Evolutionary conservation across 2,888 invertebrate genomes (phyloP).

Genomic region (Diabrotica balteata): DNA sequence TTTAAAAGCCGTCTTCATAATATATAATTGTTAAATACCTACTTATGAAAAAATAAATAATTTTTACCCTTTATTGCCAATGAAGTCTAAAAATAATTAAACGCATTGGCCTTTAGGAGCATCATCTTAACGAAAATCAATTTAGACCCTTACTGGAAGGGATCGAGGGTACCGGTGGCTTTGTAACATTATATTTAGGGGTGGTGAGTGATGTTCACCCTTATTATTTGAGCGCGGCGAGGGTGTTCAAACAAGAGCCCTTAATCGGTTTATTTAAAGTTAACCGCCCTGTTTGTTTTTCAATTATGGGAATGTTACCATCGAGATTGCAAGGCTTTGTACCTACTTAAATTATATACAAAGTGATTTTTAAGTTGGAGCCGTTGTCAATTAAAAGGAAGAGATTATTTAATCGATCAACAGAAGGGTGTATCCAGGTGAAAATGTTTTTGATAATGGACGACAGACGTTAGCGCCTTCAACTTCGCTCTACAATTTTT

Average conservation of each 20-base stretch:
- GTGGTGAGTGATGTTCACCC: slow-evolving; percentile 42
- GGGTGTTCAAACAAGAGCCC: slow-evolving; percentile 51
- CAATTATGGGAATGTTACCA: slow-evolving; percentile 51
- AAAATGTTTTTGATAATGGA: no score
- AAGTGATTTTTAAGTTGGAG: no score
- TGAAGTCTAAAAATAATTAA: no score
- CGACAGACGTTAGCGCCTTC: no score
- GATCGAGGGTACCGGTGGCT: slow-evolving; percentile 42
- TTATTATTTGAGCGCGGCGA: slow-evolving; percentile 30
- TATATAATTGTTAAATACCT: no score
- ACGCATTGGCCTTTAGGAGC: not conserved
- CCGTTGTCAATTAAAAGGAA: no score
- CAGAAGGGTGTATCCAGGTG: no score
- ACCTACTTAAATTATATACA: not conserved
- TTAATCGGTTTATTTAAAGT: slow-evolving; percentile 55
- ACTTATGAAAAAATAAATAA: no score
- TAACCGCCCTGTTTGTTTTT: slow-evolving; percentile 55
- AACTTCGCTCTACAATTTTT: no score
- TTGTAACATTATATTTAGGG: slow-evolving; percentile 50
- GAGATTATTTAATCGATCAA: no score
- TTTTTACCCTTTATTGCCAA: no score
- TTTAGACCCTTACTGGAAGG: slow-evolving; percentile 22
- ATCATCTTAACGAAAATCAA: slow-evolving; percentile 27
- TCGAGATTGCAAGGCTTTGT: slow-evolving; percentile 29
- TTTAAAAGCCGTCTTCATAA: no score